Base-by-base conservation (phyloP, 2,113 vertebrate genomes). In the Catharus fuscescens region DNA sequence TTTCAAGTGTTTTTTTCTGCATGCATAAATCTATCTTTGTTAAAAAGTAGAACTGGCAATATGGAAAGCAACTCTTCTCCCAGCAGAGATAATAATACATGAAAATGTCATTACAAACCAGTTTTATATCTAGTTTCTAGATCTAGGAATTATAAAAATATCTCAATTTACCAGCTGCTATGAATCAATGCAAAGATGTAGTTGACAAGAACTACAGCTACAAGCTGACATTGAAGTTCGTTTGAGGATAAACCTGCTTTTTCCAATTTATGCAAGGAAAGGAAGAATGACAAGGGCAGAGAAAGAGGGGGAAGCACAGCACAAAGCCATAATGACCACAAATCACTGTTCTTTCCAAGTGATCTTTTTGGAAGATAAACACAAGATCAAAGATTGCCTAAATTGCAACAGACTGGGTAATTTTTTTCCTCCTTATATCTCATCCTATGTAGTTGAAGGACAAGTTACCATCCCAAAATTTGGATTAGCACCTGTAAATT, bases 401-500 rank as follows among this genome's bases (percentile, higher is more conserved):
- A 89, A 67, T 69, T 29, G 29, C 44, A 64, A 76, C 17, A 28
- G 62, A 13, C 18, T 79, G 64, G 56, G 50, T 61, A 65, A 56
- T 67, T 53, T 89, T 28, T 92, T 83, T 54, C 57, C 44, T 85
- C n/a, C 34, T 84, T 90, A 8, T 42, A 77, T 88, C 17, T 89
- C 38, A 24, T 79, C 31, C 38, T 26, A 61, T 62, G 18, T 57
- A 69, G 56, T 19, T 82, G 83, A 91, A 93, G 81, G 88, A 82
- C 60, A 70, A 80, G 48, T 53, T 88, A 56, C 8, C 73, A 28
- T 50, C 69, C 42, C 59, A 26, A 60, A 71, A 14, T 64, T 86
- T 95, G 82, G 45, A 85, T 94, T 90, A 94, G n/a, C 38, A 80
- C 20, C 4, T 77, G 59, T 59, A 54, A 90, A 93, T 59, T 44